Evolutionary conservation across 2,888 invertebrate species (phyloP).

Genomic region (Tetragonula carbonaria): DNA sequence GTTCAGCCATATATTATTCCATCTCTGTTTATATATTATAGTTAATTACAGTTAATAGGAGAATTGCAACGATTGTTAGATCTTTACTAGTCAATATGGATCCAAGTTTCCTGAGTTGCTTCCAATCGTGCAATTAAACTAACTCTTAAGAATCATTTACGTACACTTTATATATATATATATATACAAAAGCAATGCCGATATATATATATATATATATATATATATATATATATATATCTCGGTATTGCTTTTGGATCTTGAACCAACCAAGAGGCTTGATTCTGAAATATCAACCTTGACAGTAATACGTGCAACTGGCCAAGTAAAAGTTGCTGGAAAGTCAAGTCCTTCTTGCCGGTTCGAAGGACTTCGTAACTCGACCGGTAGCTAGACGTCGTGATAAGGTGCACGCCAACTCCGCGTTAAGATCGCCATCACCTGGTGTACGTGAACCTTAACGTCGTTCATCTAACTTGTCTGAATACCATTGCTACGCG

Average conservation of each 20-base stretch:
- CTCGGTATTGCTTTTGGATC: not conserved
- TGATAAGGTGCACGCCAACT: slow-evolving; percentile 78
- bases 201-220: too few relatives aligned
- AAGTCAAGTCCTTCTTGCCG: slow-evolving; percentile 42
- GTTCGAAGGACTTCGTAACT: slow-evolving; percentile 48
- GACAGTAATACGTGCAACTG: slow-evolving; percentile 39
- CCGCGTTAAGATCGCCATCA: slow-evolving; percentile 77
- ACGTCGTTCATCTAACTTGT: slow-evolving; percentile 33
- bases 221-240: too few relatives aligned
- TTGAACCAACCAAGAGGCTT: not conserved
- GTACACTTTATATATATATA: too few relatives aligned
- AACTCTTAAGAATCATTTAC: too few relatives aligned
- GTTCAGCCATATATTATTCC: too few relatives aligned
- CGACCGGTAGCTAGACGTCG: slow-evolving; percentile 28
- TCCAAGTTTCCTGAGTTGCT: not conserved
- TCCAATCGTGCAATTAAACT: not conserved
- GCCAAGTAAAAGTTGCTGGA: slow-evolving; percentile 28
- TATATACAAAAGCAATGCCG: too few relatives aligned
- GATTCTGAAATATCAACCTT: slow-evolving; percentile 57
- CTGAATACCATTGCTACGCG: slow-evolving; percentile 25
- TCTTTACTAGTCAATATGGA: too few relatives aligned
- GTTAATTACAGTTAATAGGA: too few relatives aligned
- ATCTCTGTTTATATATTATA: too few relatives aligned
- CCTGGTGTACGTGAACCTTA: slow-evolving; percentile 47
- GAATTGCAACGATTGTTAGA: too few relatives aligned